Conservation (phyloP, 2,113 vertebrate species). For the Melanotaenia duboulayi region DNA sequence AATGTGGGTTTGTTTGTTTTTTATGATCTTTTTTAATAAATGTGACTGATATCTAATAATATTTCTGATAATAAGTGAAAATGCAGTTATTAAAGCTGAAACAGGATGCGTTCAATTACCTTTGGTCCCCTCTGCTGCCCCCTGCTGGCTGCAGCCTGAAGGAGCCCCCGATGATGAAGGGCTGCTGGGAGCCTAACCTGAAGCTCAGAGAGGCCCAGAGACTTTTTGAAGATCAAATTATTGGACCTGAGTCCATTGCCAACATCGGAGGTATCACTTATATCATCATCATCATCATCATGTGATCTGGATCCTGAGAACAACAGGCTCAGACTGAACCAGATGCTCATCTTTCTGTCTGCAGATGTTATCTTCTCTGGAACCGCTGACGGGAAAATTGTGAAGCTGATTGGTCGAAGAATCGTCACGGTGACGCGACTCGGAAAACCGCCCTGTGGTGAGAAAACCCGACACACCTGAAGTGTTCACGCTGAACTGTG, state of each 20-base stretch:
- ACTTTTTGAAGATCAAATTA: constrained; percentile 89
- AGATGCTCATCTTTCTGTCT: constrained; percentile 43
- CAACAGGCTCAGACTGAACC: constrained; percentile 2
- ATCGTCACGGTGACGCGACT: constrained; percentile 87
- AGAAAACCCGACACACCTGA: constrained; percentile 55
- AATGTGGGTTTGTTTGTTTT: too few species aligned
- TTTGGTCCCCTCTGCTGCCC: background rate
- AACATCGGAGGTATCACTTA: constrained; percentile 86
- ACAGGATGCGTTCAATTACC: background rate
- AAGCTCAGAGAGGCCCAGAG: constrained; percentile 88
- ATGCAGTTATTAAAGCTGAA: too few species aligned
- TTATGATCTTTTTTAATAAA: too few species aligned
- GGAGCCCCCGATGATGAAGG: constrained; percentile 89
- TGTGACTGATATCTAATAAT: too few species aligned
- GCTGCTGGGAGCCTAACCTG: constrained; percentile 88
- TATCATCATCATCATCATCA: background rate
- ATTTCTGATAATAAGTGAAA: too few species aligned
- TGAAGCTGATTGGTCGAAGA: constrained; percentile 90
- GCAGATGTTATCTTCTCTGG: constrained; percentile 93
- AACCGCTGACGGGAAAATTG: constrained; percentile 92
- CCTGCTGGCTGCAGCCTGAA: constrained; percentile 83
- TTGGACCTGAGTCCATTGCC: constrained; percentile 92
- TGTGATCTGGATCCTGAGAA: background rate
- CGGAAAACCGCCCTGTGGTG: constrained; percentile 91
- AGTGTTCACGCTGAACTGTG: too few species aligned